Base-by-base conservation (phyloP, 2,888 invertebrate species). In the Xylocampa areola region DNA sequence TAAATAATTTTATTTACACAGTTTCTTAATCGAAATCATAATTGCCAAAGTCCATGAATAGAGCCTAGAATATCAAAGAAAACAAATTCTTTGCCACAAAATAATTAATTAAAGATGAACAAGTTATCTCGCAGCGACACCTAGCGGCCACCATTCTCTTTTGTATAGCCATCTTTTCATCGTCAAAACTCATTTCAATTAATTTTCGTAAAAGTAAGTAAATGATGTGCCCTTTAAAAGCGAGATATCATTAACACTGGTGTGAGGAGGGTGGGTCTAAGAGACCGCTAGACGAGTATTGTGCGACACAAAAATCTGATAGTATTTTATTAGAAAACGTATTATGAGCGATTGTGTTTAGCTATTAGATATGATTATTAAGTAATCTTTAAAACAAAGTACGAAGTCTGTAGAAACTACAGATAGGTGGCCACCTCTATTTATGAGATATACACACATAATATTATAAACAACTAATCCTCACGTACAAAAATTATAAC, bases 181-280 rank as follows among this genome's bases (percentile, higher is more conserved):
- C 93, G 89, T 87, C 89, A 89, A 88, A 93, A 92, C 93, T 94
- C 94, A 94, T 94, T 94, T 94, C 91, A 93, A 94, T 94, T 94
- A 93, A 93, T 93, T 93, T 94, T 86, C 87, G 82, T 86, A 88
- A 91, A 90, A 93, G 91, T 92, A 92, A 93, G 91, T 93, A 92
- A 94, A 92, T 92, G 90, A 87, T 92, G 92, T 91, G 91, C 89
- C 91, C 90, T 91, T 88, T 92, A 89, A 87, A 86, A 91, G 89
- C 88, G 85, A 92, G 91, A 92, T 94, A 94, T 93, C 92, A 94
- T 94, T 94, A 94, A 92, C 91, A 91, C 88, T 80, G 82, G 72
- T 81, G 70, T 67, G 79, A 72, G 83, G 80, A 61, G 69, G 71
- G 75, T 72, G 74, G 68, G 67, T 39, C 68, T 49, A 36, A 59